Percentiles rank a stretch among this genome's conserved stretches.
Evolutionary conservation across 1,140 invertebrate species (phyloP).

Genomic region (Sinonovacula constricta): DNA sequence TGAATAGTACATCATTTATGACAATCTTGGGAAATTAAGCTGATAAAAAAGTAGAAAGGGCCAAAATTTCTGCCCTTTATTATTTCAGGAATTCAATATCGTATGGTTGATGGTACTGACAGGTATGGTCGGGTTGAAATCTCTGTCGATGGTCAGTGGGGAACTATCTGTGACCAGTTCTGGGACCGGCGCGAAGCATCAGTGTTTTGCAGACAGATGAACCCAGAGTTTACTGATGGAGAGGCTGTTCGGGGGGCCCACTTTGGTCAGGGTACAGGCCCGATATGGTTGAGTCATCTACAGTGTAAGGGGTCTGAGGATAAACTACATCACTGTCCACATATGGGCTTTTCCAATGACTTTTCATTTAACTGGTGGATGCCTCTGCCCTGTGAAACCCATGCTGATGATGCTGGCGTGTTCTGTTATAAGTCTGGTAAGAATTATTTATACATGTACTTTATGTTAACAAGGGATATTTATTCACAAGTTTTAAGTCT

Average conservation of each 20-base stretch:
- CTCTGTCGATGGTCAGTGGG: conserved; percentile 78
- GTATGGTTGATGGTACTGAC: conserved; percentile 46
- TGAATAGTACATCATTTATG: not conserved
- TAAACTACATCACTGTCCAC: conserved; percentile 63
- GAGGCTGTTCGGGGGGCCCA: conserved; percentile 51
- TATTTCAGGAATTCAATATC: conserved; percentile 56
- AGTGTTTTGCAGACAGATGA: conserved; percentile 62
- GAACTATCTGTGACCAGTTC: conserved; percentile 68
- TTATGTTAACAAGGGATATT: no score
- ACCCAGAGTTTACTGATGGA: conserved; percentile 64
- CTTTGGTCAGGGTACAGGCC: conserved; percentile 62
- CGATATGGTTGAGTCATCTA: conserved; percentile 66
- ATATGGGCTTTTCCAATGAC: conserved; percentile 57
- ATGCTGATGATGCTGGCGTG: conserved; percentile 65
- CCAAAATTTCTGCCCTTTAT: not conserved
- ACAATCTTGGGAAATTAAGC: no score
- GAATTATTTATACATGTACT: not conserved
- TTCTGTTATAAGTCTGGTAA: conserved; percentile 52
- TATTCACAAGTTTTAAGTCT: no score
- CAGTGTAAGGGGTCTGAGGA: conserved; percentile 66
- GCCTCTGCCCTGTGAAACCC: conserved; percentile 50
- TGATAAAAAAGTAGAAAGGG: not conserved
- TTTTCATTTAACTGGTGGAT: conserved; percentile 34
- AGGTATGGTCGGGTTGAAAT: conserved; percentile 87
- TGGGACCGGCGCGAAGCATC: conserved; percentile 63